phyloP scores from a whole-genome alignment of 2,797 vertebrate genomes.

The Trachops cirrhosus region DNA sequence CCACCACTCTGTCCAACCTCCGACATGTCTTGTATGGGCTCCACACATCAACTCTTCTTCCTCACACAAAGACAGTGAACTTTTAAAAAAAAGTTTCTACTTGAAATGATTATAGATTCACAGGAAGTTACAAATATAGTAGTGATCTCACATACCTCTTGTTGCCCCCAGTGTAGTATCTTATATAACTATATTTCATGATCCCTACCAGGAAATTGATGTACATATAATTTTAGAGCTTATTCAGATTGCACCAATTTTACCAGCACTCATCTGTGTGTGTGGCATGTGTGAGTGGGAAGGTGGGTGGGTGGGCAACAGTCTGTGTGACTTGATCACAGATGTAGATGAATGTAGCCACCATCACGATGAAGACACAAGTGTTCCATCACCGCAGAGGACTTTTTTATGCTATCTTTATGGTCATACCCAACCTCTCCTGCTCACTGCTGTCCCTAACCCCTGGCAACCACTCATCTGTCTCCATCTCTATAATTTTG shows the following conservation, averaged over 20 bases:
- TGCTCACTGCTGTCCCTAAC: too few relatives aligned
- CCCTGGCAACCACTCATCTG: not conserved
- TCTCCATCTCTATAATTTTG: not conserved
- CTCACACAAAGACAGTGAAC: not conserved
- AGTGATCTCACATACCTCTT: too few relatives aligned
- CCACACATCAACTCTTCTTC: not conserved
- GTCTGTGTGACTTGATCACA: not conserved
- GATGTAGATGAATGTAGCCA: not conserved
- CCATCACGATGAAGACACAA: not conserved
- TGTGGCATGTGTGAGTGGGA: not conserved
- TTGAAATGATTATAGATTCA: not conserved
- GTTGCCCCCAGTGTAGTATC: not conserved
- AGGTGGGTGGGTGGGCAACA: not conserved
- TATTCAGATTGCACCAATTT: not conserved
- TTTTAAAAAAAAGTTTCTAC: not conserved
- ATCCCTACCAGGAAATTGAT: not conserved
- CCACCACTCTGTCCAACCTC: not conserved
- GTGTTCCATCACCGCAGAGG: not conserved
- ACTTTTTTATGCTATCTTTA: not conserved
- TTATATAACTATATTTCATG: not conserved
- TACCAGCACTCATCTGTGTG: not conserved
- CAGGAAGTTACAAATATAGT: not conserved
- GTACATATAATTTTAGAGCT: not conserved
- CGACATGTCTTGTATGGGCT: accelerated
- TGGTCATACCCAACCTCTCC: not conserved